Percentiles rank a stretch among this genome's conserved stretches.
Conservation (phyloP, 2,113 vertebrate species). For the Ivindomyrus marchei region DNA sequence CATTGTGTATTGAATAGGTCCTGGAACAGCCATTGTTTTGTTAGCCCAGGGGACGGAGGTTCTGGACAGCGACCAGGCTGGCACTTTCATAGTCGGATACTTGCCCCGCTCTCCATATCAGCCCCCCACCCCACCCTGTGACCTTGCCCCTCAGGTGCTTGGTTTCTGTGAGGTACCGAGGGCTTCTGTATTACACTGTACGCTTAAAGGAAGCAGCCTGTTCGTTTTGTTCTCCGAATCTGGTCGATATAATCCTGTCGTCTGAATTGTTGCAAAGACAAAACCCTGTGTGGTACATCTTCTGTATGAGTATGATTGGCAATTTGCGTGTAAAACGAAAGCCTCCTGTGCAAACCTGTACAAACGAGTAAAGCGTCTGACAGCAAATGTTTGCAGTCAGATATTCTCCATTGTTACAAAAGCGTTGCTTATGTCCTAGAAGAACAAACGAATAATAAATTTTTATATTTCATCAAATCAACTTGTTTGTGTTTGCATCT, state of each 20-base stretch:
- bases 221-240: neutral
- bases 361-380: neutral
- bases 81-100: slow-evolving; percentile 48
- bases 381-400: neutral
- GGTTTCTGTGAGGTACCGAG: neutral
- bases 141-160: neutral
- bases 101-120: slow-evolving; percentile 18
- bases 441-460: neutral
- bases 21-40: slow-evolving; percentile 57
- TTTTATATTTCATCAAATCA: neutral
- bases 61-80: slow-evolving; percentile 51
- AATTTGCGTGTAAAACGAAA: neutral
- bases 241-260: neutral
- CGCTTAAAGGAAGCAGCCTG: slow-evolving; percentile 34
- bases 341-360: neutral
- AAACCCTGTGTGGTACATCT: neutral
- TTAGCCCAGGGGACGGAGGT: slow-evolving; percentile 58
- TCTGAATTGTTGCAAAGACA: slow-evolving; percentile 25
- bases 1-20: slow-evolving; percentile 58
- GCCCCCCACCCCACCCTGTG: neutral
- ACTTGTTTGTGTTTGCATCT: neutral
- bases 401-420: neutral
- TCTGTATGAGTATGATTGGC: neutral
- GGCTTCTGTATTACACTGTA: slow-evolving; percentile 30
- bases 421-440: neutral